These are phyloP conservation scores for Aeoliscus strigatus DNA, from an alignment of 2,797 vertebrate genomes.

Conservation along the genomic window DNA sequence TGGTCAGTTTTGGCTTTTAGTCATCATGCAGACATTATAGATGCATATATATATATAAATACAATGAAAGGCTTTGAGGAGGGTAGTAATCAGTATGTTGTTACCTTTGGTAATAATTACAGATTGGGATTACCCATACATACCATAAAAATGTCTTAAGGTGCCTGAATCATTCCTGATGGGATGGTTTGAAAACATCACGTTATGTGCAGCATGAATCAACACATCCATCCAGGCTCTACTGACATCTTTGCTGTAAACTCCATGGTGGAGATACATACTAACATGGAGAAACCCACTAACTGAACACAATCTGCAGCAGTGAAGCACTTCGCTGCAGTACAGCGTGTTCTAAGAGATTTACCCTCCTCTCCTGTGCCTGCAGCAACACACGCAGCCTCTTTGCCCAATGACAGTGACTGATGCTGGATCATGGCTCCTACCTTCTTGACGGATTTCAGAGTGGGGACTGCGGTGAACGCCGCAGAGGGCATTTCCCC, in stretches of 20 bases:
- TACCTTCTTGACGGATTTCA: constrained; percentile 83
- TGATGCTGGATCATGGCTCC: constrained; percentile 50
- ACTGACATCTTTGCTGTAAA: background rate
- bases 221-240: constrained; percentile 8
- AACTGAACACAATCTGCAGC: background rate
- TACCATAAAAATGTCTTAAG: no score
- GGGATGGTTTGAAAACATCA: background rate
- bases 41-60: no score
- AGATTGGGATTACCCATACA: no score
- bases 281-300: no score
- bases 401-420: constrained; percentile 19
- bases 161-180: constrained; percentile 3
- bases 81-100: no score
- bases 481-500: constrained; percentile 76
- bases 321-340: constrained; percentile 22
- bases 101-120: no score
- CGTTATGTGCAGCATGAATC: constrained; percentile 16
- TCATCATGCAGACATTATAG: no score
- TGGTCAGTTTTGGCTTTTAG: no score
- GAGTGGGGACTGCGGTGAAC: constrained; percentile 76
- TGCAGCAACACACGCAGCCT: constrained; percentile 1
- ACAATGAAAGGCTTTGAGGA: no score
- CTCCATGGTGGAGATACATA: background rate
- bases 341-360: constrained; percentile 11
- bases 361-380: constrained; percentile 16